A percentile compares a stretch with the other conserved stretches of the same genome.
These are phyloP conservation scores for Lordiphosa collinella DNA, from an alignment of 1,140 invertebrate genomes.

Conservation along the genomic window DNA sequence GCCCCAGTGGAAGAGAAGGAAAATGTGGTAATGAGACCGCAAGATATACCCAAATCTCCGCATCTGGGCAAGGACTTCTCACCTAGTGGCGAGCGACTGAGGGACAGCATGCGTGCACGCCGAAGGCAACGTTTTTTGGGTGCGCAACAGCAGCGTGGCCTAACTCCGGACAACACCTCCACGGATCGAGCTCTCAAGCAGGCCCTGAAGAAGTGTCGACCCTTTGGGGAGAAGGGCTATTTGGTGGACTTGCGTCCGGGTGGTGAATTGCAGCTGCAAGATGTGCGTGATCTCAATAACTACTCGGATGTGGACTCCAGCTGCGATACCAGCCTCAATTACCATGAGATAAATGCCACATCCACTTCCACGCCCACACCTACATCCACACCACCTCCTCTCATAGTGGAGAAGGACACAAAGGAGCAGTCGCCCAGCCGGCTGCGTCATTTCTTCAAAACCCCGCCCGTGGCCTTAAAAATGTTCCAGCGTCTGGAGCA, in stretches of 20 bases:
- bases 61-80: conserved; percentile 79
- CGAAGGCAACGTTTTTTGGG: conserved; percentile 65
- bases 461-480: conserved; percentile 65
- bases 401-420: neutral
- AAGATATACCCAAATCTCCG: conserved; percentile 77
- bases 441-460: conserved; percentile 71
- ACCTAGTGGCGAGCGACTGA: conserved; percentile 69
- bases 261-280: conserved; percentile 61
- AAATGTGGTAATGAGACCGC: conserved; percentile 45
- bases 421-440: neutral
- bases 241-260: conserved; percentile 66
- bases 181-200: conserved; percentile 70
- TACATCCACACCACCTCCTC: neutral
- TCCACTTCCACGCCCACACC: neutral
- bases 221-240: conserved; percentile 74
- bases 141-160: conserved; percentile 44
- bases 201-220: conserved; percentile 59
- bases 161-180: conserved; percentile 55
- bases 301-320: conserved; percentile 78
- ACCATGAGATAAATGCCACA: conserved; percentile 59
- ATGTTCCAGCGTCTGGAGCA: conserved; percentile 73
- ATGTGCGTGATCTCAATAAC: conserved; percentile 74
- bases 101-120: conserved; percentile 73
- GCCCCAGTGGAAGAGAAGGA: conserved; percentile 22
- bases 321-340: conserved; percentile 76